Evolutionary conservation across 2,797 vertebrate genomes (phyloP).

Genomic region (Oophaga sylvatica): DNA sequence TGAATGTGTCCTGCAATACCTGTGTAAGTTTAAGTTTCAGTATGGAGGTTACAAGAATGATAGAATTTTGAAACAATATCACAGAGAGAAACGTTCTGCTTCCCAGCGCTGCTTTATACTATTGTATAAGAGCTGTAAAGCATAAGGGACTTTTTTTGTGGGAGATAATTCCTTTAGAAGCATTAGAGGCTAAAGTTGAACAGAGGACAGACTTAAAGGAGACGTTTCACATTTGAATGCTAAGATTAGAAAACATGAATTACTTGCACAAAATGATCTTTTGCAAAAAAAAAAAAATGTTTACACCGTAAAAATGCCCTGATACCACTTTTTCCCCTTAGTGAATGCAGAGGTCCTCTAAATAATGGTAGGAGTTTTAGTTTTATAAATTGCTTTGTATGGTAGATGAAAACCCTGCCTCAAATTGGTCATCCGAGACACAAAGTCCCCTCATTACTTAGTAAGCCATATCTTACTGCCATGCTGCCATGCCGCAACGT

Average conservation of each 20-base stretch:
- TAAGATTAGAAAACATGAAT: neutral
- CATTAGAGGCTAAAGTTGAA: slow-evolving; percentile 17
- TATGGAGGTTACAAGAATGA: neutral
- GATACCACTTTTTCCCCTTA: neutral
- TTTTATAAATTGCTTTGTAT: neutral
- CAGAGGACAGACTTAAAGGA: slow-evolving; percentile 8
- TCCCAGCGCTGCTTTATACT: neutral
- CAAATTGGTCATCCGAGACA: no score
- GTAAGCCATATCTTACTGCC: no score
- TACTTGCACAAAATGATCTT: neutral
- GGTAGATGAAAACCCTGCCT: no score
- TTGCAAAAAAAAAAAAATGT: neutral
- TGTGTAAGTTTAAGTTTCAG: neutral
- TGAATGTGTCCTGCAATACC: neutral
- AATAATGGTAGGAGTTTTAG: neutral
- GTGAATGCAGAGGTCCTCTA: neutral
- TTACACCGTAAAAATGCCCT: neutral
- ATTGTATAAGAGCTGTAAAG: neutral
- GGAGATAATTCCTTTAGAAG: neutral
- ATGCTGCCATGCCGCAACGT: no score
- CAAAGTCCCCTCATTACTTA: no score
- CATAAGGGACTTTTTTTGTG: neutral
- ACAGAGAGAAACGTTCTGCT: neutral
- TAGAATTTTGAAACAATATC: neutral
- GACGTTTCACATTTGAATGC: neutral